A percentile compares a stretch with the other conserved stretches of the same genome.
phyloP scores from a whole-genome alignment of 2,113 vertebrate genomes.

The Piprites chloris region DNA sequence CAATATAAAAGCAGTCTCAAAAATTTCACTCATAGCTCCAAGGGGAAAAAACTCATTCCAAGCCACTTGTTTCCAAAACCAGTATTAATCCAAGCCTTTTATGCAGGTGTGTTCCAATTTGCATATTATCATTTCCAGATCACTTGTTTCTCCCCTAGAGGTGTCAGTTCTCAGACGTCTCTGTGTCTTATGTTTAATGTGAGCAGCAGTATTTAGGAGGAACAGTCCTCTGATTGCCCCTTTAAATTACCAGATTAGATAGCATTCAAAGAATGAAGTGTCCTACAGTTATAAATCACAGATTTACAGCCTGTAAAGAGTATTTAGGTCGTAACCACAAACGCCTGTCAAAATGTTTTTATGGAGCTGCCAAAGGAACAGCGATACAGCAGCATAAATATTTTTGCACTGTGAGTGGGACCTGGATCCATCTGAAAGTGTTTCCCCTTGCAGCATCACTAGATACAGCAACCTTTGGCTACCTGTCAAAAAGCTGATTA shows the following conservation, averaged over 20 bases:
- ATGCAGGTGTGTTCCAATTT: neutral
- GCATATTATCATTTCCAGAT: neutral
- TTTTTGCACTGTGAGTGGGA: neutral
- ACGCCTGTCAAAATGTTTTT: rapidly evolving
- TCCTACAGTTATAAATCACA: neutral
- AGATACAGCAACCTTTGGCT: neutral
- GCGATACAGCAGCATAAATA: rapidly evolving
- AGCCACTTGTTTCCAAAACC: neutral
- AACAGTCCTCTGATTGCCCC: neutral
- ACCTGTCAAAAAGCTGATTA: neutral
- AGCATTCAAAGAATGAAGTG: neutral
- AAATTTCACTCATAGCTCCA: neutral
- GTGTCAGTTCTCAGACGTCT: neutral
- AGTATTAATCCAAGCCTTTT: neutral
- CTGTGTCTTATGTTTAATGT: neutral
- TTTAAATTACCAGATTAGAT: neutral
- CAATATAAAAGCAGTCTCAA: neutral
- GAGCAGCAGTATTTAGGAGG: rapidly evolving
- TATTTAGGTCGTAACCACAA: neutral
- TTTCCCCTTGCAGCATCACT: neutral
- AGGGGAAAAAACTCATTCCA: neutral
- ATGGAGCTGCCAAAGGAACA: neutral
- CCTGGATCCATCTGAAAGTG: neutral
- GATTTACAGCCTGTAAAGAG: neutral
- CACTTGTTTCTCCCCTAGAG: neutral